phyloP scores from a whole-genome alignment of 2,888 invertebrate species.

The Listrodromus nycthemerus region DNA sequence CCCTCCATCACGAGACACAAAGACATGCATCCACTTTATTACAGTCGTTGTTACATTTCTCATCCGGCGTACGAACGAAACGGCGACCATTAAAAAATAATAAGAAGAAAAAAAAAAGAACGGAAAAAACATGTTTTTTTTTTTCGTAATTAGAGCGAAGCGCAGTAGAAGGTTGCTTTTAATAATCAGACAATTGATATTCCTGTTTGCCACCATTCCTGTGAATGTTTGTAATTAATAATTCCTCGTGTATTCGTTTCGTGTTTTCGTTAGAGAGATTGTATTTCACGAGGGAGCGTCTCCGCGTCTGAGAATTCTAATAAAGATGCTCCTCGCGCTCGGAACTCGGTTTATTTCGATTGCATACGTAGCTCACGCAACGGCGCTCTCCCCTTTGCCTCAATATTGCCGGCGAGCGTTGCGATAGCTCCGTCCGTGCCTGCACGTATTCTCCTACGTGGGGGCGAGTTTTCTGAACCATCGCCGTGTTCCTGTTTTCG shows the following conservation, averaged over 20 bases:
- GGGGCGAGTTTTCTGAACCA: neutral
- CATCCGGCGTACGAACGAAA: neutral
- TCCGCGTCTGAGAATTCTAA: slow-evolving; percentile 56
- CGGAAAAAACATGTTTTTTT: neutral
- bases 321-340: slow-evolving; percentile 45
- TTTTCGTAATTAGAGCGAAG: slow-evolving; percentile 8
- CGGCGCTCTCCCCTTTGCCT: slow-evolving; percentile 20
- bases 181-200: slow-evolving; percentile 34
- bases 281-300: slow-evolving; percentile 21
- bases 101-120: neutral
- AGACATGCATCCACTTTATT: slow-evolving; percentile 22
- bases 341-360: slow-evolving; percentile 59
- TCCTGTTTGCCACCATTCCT: too few species aligned
- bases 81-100: neutral
- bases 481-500: slow-evolving; percentile 14
- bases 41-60: neutral
- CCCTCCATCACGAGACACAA: neutral
- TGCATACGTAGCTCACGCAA: slow-evolving; percentile 30
- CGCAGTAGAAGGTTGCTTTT: neutral
- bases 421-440: neutral
- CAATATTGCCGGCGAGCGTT: slow-evolving; percentile 7
- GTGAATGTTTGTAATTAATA: slow-evolving; percentile 32
- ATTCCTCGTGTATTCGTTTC: slow-evolving; percentile 1
- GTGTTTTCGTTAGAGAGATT: neutral
- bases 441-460: neutral